Evolutionary conservation across 2,888 invertebrate genomes (phyloP).

Genomic region (Halictus quadricinctus): DNA sequence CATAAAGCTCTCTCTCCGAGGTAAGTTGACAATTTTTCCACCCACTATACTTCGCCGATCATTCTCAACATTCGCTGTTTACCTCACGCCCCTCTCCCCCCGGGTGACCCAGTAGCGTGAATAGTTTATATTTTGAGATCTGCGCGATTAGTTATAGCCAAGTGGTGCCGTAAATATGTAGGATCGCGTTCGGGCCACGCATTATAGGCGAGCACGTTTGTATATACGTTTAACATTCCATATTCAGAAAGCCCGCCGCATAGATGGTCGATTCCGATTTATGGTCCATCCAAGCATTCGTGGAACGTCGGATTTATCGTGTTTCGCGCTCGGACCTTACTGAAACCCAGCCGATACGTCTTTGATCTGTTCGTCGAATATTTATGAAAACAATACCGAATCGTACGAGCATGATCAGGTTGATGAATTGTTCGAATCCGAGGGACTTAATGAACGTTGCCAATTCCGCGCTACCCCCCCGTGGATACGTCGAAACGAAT

Average conservation of each 20-base stretch:
- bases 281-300: slow-evolving; percentile 69
- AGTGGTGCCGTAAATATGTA: slow-evolving; percentile 64
- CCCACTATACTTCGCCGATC: neutral
- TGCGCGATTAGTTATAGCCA: slow-evolving; percentile 61
- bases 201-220: slow-evolving; percentile 58
- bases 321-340: slow-evolving; percentile 50
- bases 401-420: neutral
- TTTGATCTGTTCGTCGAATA: slow-evolving; percentile 60
- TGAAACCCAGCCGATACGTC: slow-evolving; percentile 30
- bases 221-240: slow-evolving; percentile 63
- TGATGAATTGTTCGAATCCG: neutral
- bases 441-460: slow-evolving; percentile 22
- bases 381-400: slow-evolving; percentile 45
- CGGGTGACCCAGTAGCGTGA: slow-evolving; percentile 14
- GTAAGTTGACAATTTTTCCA: slow-evolving; percentile 12
- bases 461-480: too few relatives aligned
- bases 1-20: neutral
- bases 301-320: slow-evolving; percentile 70
- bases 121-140: slow-evolving; percentile 51
- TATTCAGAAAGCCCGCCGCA: slow-evolving; percentile 65
- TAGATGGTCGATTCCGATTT: slow-evolving; percentile 72
- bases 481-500: neutral
- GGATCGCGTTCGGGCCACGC: slow-evolving; percentile 30
- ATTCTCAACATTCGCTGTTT: neutral
- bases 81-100: neutral